A percentile compares a stretch with the other conserved stretches of the same genome.
These are phyloP conservation scores for Monochamus alternatus DNA, from an alignment of 2,888 invertebrate species.

Conservation along the genomic window DNA sequence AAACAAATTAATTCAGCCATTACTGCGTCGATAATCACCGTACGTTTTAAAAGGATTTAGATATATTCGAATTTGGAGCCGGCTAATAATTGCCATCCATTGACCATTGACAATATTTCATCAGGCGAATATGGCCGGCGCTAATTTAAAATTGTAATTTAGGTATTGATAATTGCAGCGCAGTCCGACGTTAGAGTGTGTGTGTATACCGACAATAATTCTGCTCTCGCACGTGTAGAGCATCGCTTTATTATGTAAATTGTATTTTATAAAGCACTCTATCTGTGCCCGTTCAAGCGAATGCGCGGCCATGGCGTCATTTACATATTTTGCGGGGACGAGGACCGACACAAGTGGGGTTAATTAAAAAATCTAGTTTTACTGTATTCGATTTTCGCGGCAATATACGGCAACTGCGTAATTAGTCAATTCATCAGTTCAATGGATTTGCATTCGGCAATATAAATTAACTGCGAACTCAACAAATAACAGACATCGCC, in stretches of 20 bases:
- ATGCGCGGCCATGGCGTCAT: conserved; percentile 51
- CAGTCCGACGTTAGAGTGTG: conserved; percentile 17
- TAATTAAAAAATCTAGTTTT: conserved; percentile 56
- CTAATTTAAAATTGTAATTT: conserved; percentile 25
- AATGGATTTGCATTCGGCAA: conserved; percentile 44
- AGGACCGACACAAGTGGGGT: conserved; percentile 52
- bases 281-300: conserved; percentile 48
- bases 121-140: background rate
- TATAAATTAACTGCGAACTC: conserved; percentile 47
- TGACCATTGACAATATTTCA: conserved; percentile 16
- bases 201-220: conserved; percentile 33
- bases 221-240: conserved; percentile 33
- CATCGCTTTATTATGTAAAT: conserved; percentile 48
- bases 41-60: background rate
- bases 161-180: conserved; percentile 33
- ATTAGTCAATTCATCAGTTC: conserved; percentile 52
- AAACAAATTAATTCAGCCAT: background rate
- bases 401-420: conserved; percentile 34
- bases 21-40: background rate
- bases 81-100: conserved; percentile 3
- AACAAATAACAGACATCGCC: conserved; percentile 1
- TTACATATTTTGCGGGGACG: conserved; percentile 55
- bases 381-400: conserved; percentile 44
- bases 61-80: background rate
- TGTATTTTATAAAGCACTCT: conserved; percentile 47